Base-by-base conservation (phyloP, 2,888 invertebrate genomes). In the Falcaria lacertinaria region DNA sequence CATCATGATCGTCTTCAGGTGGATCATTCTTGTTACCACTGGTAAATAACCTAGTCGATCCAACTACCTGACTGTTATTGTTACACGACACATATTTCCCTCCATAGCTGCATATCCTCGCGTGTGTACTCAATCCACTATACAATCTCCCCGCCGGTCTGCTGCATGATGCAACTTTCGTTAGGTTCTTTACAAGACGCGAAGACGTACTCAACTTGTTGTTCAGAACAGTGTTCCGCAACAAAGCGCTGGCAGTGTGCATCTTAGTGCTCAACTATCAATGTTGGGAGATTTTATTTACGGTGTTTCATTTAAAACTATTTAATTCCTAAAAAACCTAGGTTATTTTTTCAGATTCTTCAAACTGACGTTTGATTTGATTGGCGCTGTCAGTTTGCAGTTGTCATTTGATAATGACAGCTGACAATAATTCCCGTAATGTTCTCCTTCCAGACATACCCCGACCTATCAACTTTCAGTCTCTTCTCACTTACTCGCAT, bases 321-420 rank as follows among this genome's bases (percentile, higher is more conserved):
- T 7, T 28, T 36, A 52, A 48, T 58, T 48, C 45, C 46, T 43
- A 11, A 34, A 36, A 42, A 56, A 50, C 52, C 53, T 50, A 80
- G 84, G 84, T 87, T 86, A 85, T 74, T 68, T 75, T 84, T 86
- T 80, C 77, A 84, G 84, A 84, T 73, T 70, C 60, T 79, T 84
- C 79, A 82, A 33, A 15, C 15, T 42, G 25, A 57, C 44, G 62
- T 62, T 34, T 34, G 42, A 55, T 22, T 33, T n/a, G n/a, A n/a
- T n/a, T n/a, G n/a, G n/a, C n/a, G n/a, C n/a, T n/a, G n/a, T n/a
- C n/a, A n/a, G n/a, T n/a, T n/a, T n/a, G n/a, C n/a, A n/a, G n/a
- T n/a, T n/a, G n/a, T n/a, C n/a, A n/a, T n/a, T n/a, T n/a, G n/a
- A n/a, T n/a, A n/a, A n/a, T n/a, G n/a, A n/a, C n/a, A n/a, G n/a